A percentile compares a stretch with the other conserved stretches of the same genome.
Evolutionary conservation across 2,113 vertebrate species (phyloP).

Genomic region (Thamnophis sirtalis): DNA sequence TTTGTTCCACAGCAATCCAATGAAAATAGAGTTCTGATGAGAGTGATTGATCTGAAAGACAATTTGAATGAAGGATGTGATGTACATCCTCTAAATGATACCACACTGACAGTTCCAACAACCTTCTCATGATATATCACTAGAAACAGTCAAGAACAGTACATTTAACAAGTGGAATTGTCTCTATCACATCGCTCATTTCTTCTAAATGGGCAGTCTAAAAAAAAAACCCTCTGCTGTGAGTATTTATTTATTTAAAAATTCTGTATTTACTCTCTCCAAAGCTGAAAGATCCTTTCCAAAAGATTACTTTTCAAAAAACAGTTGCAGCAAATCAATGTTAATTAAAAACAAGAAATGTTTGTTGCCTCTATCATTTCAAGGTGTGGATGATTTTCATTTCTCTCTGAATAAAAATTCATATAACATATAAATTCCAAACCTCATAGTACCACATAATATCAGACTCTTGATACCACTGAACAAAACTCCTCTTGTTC

Average conservation of each 20-base stretch:
- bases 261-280: neutral
- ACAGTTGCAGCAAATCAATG: neutral
- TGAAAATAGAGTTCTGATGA: conserved; percentile 51
- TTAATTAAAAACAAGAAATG: neutral
- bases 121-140: conserved; percentile 49
- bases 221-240: neutral
- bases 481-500: neutral
- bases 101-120: conserved; percentile 53
- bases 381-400: neutral
- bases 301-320: neutral
- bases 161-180: conserved; percentile 62
- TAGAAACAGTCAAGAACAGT: conserved; percentile 32
- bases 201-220: conserved; percentile 42
- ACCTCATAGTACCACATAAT: neutral
- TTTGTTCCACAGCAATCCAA: conserved; percentile 54
- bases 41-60: conserved; percentile 59
- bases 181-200: conserved; percentile 45
- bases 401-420: neutral
- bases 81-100: conserved; percentile 55
- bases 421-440: neutral
- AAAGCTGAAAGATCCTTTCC: neutral
- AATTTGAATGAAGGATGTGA: conserved; percentile 60
- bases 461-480: neutral
- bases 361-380: too few relatives aligned
- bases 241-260: neutral